Percentiles rank a stretch among this genome's conserved stretches.
phyloP scores from a whole-genome alignment of 2,888 invertebrate species.

The Drosophila borealis region DNA sequence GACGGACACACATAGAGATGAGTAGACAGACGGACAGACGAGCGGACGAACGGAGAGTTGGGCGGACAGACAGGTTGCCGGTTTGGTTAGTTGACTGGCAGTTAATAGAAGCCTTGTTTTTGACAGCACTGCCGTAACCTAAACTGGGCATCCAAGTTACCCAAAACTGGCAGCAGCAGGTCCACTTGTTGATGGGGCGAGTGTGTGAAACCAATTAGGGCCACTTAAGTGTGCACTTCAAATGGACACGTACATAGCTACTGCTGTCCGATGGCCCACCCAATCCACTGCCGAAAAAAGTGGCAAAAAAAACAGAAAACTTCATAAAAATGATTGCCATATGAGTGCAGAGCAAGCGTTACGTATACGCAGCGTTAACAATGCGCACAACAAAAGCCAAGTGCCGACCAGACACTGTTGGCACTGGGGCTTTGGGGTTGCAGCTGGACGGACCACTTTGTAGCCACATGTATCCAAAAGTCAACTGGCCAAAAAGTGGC shows the following conservation, averaged over 20 bases:
- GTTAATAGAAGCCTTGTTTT: slow-evolving; percentile 66
- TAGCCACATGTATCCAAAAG: slow-evolving; percentile 69
- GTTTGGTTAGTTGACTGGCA: slow-evolving; percentile 55
- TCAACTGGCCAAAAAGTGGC: slow-evolving; percentile 66
- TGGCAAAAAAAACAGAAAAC: slow-evolving; percentile 45
- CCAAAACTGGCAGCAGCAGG: slow-evolving; percentile 42
- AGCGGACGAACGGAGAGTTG: background rate
- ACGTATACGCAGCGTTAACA: slow-evolving; percentile 74
- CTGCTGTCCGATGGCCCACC: background rate
- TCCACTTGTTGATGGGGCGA: slow-evolving; percentile 71
- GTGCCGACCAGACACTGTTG: slow-evolving; percentile 14
- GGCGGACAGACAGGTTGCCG: slow-evolving; percentile 11
- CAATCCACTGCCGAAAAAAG: slow-evolving; percentile 3
- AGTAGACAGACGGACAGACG: slow-evolving; percentile 1
- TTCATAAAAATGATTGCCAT: slow-evolving; percentile 68
- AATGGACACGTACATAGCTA: slow-evolving; percentile 56
- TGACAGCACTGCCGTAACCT: slow-evolving; percentile 62
- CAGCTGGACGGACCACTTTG: slow-evolving; percentile 14
- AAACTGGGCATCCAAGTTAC: slow-evolving; percentile 39
- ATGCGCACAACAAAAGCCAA: slow-evolving; percentile 50
- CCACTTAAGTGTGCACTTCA: slow-evolving; percentile 80
- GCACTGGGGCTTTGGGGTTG: background rate
- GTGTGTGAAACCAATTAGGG: slow-evolving; percentile 82
- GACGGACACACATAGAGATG: background rate
- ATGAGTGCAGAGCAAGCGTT: slow-evolving; percentile 60